Evolutionary conservation across 2,113 vertebrate genomes (phyloP).

Genomic region (Mormoops blainvillei): DNA sequence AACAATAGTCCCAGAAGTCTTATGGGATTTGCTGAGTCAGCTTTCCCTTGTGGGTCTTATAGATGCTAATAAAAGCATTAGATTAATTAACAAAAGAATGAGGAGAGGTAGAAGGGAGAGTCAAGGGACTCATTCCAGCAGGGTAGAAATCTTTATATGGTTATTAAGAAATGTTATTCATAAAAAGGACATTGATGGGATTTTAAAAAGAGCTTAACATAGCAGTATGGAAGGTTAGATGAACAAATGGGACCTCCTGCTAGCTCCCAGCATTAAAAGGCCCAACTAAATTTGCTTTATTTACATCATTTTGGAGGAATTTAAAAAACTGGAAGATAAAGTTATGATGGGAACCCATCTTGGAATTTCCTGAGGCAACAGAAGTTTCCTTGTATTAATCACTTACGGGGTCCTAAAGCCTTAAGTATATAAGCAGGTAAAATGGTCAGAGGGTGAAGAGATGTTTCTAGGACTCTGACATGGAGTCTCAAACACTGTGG

Average conservation of each 20-base stretch:
- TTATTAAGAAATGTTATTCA: background rate
- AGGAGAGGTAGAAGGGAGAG: background rate
- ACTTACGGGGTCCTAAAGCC: background rate
- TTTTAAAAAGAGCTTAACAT: background rate
- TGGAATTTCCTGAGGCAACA: background rate
- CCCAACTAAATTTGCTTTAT: background rate
- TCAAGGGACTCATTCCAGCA: background rate
- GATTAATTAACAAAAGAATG: background rate
- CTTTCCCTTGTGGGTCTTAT: background rate
- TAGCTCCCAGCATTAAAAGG: background rate
- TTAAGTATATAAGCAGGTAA: background rate
- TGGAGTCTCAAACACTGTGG: background rate
- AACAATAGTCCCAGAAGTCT: background rate
- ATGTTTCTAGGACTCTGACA: background rate
- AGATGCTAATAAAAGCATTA: background rate
- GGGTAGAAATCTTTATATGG: background rate
- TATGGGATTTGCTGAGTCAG: background rate
- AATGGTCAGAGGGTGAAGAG: background rate
- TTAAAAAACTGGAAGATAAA: conserved; percentile 3
- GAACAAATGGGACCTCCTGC: background rate
- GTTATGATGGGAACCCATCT: background rate
- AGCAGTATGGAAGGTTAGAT: background rate
- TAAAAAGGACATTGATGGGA: background rate
- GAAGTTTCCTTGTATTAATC: background rate
- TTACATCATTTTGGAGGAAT: background rate